A percentile compares a stretch with the other conserved stretches of the same genome.
Conservation (phyloP, 2,797 vertebrate species). For the Melanotaenia parkinsoni region DNA sequence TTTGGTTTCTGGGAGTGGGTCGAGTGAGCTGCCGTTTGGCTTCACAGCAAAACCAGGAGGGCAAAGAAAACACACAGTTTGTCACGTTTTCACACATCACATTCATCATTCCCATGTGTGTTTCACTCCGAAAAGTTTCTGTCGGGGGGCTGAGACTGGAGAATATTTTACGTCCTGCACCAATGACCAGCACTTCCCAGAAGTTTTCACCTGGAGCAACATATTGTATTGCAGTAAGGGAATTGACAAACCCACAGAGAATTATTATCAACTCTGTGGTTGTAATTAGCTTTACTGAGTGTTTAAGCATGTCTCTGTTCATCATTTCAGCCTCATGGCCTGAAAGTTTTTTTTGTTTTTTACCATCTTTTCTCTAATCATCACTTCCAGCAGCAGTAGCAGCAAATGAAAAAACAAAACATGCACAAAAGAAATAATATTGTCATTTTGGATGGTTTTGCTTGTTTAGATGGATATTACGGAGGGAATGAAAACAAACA, state of each 20-base stretch:
- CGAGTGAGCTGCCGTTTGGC: conserved; percentile 38
- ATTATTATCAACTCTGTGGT: not conserved
- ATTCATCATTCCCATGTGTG: conserved; percentile 27
- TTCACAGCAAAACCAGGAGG: conserved; percentile 29
- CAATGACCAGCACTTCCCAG: not conserved
- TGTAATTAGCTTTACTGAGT: not conserved
- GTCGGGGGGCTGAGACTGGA: not conserved
- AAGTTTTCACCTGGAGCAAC: not conserved
- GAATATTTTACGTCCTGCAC: not conserved
- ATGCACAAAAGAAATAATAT: no score
- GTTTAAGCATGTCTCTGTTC: not conserved
- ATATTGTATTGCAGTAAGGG: not conserved
- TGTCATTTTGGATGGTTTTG: no score
- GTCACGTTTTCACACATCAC: conserved; percentile 38
- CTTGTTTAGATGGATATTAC: no score
- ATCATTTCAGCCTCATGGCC: not conserved
- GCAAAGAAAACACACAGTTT: conserved; percentile 43
- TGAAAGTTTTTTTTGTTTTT: not conserved
- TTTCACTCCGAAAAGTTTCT: conserved; percentile 5
- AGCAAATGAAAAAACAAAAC: not conserved
- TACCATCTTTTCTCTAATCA: not conserved
- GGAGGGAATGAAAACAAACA: no score
- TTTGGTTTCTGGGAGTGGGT: conserved; percentile 41
- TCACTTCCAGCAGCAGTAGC: not conserved
- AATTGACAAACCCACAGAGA: not conserved